Base-by-base conservation (phyloP, 2,113 vertebrate species). In the Eptatretus burgeri region DNA sequence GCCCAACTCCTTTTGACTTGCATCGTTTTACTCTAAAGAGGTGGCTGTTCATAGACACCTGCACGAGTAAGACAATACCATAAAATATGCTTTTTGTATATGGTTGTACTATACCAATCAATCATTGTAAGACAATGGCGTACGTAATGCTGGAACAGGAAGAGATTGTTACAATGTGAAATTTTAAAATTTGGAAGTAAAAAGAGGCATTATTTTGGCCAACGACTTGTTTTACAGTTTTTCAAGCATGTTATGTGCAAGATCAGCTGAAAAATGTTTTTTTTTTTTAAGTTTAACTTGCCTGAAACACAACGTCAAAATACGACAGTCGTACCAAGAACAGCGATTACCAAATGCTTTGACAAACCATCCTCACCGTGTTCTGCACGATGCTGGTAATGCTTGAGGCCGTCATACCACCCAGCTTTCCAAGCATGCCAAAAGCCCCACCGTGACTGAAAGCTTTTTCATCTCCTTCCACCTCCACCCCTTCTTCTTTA, bases 351-450 rank as follows among this genome's bases (percentile, higher is more conserved):
- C 52, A 50, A 49, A 13, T 41, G 62, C 56, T 1, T 20, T 20
- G 53, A 51, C 12, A 11, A 10, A 12, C 19, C 50, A 64, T 68
- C 75, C 82, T 85, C 71, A 98, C 91, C 13, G 91, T 94, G 75
- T 71, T 94, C 72, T 94, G 91, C 69, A 98, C 83, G 19, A 79
- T 85, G 63, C 75, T 83, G 65, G 78, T 80, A 67, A 98, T 78
- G 14, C 84, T 86, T 0, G 89, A 60, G n/a, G 56, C 56, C n/a
- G 56, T 60, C 56, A 60, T 60, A 20, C 56, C 56, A 60, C 56
- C 56, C n/a, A 17, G 19, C 19, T 60, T 60, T 17, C n/a, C 82
- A 56, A 98, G 69, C 72, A 98, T 80, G 65, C 79, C 87, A 68
- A 93, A 77, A 0, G 91, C 80, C 5, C 80, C 76, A 50, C 74